Conservation (phyloP, 1,140 invertebrate genomes). For the Microvelia longipes region DNA sequence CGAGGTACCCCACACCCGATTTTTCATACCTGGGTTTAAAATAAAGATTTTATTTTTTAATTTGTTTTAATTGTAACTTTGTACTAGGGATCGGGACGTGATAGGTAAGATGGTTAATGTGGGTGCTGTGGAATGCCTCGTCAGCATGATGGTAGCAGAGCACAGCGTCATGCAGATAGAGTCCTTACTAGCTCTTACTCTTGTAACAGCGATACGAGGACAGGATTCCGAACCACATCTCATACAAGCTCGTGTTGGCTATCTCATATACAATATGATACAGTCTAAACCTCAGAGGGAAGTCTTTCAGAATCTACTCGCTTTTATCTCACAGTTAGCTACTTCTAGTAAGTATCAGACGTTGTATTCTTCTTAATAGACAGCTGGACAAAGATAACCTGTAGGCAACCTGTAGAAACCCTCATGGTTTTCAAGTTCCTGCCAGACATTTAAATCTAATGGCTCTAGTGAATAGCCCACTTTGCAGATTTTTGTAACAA, state of each 20-base stretch:
- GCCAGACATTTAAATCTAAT: too few species aligned
- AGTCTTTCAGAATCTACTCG: constrained; percentile 22
- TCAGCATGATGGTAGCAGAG: constrained; percentile 63
- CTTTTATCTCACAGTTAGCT: constrained; percentile 18
- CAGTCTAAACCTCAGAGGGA: constrained; percentile 16
- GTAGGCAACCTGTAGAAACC: too few species aligned
- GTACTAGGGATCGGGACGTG: constrained; percentile 39
- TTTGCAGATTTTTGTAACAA: too few species aligned
- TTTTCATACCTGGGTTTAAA: too few species aligned
- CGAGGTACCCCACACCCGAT: too few species aligned
- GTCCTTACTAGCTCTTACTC: constrained; percentile 51
- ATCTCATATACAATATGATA: constrained; percentile 16
- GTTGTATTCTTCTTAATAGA: constrained; percentile 1
- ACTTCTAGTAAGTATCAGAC: constrained; percentile 17
- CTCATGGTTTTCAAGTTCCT: too few species aligned
- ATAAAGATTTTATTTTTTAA: too few species aligned
- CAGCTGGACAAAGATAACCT: too few species aligned
- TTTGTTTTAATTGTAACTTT: too few species aligned
- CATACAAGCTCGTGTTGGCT: constrained; percentile 20
- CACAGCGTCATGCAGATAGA: constrained; percentile 81
- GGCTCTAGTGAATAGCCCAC: too few species aligned
- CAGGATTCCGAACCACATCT: constrained; percentile 20
- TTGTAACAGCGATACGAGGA: constrained; percentile 35
- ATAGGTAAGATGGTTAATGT: constrained; percentile 43
- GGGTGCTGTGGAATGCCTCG: constrained; percentile 52